A percentile compares a stretch with the other conserved stretches of the same genome.
phyloP scores from a whole-genome alignment of 2,888 invertebrate species.

The Phyllotreta striolata region DNA sequence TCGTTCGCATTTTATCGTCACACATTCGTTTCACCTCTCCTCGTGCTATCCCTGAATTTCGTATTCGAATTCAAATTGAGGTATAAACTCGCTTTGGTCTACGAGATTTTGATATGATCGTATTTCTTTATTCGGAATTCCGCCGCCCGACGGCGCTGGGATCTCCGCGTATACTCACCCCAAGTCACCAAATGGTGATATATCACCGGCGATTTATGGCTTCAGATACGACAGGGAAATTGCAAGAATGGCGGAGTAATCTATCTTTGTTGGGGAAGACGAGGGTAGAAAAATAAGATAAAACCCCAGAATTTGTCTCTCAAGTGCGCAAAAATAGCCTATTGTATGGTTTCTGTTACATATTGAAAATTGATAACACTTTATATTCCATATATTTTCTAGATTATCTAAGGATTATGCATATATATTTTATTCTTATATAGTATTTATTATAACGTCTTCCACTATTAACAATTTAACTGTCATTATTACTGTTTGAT shows the following conservation, averaged over 20 bases:
- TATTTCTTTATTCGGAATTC: constrained; percentile 54
- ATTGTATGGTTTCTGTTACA: constrained; percentile 57
- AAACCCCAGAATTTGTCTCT: constrained; percentile 62
- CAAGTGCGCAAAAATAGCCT: constrained; percentile 59
- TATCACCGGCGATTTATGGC: constrained; percentile 87
- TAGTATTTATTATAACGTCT: too few species aligned
- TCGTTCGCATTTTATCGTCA: constrained; percentile 6
- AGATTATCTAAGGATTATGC: neutral
- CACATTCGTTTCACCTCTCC: constrained; percentile 5
- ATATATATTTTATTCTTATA: too few species aligned
- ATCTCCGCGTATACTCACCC: constrained; percentile 49
- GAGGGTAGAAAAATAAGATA: constrained; percentile 64
- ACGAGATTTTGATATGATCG: constrained; percentile 49
- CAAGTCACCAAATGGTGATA: constrained; percentile 68
- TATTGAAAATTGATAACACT: constrained; percentile 46
- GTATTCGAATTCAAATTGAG: constrained; percentile 34
- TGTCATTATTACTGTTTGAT: too few species aligned
- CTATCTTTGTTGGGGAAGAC: constrained; percentile 78
- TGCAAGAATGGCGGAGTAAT: constrained; percentile 92
- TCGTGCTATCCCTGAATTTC: constrained; percentile 9
- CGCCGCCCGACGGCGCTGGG: constrained; percentile 43
- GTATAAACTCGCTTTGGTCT: constrained; percentile 33
- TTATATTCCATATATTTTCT: constrained; percentile 34
- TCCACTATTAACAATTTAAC: too few species aligned
- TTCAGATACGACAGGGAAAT: constrained; percentile 92